Percentiles rank a stretch among this genome's conserved stretches.
Conservation (phyloP, 2,888 invertebrate species). For the Tenthredo notha region DNA sequence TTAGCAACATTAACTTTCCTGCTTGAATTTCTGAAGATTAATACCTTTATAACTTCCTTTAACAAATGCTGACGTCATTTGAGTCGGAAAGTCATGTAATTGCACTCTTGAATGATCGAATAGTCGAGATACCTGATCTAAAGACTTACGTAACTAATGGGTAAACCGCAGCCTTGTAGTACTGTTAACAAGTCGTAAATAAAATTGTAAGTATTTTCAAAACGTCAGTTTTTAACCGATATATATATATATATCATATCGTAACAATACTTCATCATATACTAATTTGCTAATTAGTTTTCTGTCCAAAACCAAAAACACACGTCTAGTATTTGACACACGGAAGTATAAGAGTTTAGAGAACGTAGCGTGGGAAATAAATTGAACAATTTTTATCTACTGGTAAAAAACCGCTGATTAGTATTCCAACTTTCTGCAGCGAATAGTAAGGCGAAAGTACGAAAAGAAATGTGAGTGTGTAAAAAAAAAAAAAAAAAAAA, state of each 20-base stretch:
- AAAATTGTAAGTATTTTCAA: not conserved
- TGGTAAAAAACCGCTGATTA: not conserved
- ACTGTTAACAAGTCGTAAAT: not conserved
- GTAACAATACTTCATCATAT: not conserved
- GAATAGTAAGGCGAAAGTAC: not conserved
- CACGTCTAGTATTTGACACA: not conserved
- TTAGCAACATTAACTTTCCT: not conserved
- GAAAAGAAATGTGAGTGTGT: not conserved
- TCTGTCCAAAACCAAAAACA: not conserved
- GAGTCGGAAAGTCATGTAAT: constrained; percentile 6
- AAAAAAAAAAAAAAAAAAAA: not conserved
- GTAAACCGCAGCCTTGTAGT: not conserved
- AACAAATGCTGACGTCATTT: not conserved
- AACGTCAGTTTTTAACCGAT: not conserved
- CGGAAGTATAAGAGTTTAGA: not conserved
- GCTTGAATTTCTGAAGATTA: not conserved
- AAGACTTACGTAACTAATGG: not conserved
- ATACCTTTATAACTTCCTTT: not conserved
- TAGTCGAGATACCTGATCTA: not conserved
- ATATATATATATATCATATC: not conserved
- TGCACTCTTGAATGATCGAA: not conserved
- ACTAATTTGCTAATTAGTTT: not conserved
- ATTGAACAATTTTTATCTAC: not conserved
- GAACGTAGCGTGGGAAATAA: not conserved
- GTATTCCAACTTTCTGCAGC: not conserved